Conservation (phyloP, 2,888 invertebrate species). For the Leptopilina myrica region DNA sequence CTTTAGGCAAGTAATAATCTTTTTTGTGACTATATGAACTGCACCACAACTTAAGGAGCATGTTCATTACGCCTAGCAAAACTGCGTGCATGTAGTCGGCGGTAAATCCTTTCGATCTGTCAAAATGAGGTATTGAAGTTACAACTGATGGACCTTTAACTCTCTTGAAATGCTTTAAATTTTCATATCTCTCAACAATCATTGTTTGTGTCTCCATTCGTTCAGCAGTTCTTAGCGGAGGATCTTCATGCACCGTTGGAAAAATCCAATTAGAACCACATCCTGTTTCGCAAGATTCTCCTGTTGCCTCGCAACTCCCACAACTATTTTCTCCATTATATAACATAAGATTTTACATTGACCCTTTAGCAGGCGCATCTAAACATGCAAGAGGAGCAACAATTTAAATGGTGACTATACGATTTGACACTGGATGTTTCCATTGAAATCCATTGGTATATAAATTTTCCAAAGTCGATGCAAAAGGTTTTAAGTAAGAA, state of each 20-base stretch:
- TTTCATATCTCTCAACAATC: neutral
- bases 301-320: conserved; percentile 47
- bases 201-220: conserved; percentile 30
- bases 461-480: too few species aligned
- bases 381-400: neutral
- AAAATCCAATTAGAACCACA: neutral
- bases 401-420: too few species aligned
- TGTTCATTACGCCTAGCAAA: too few species aligned
- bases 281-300: conserved; percentile 38
- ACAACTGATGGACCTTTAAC: conserved; percentile 41
- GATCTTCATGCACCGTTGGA: neutral
- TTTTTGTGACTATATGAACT: too few species aligned
- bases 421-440: too few species aligned
- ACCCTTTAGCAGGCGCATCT: conserved; percentile 44
- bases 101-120: conserved; percentile 27
- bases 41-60: neutral
- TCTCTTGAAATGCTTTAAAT: conserved; percentile 28
- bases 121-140: conserved; percentile 39
- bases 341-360: conserved; percentile 45
- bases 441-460: too few species aligned
- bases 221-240: neutral
- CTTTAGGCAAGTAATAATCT: too few species aligned
- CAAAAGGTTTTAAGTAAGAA: too few species aligned
- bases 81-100: too few species aligned
- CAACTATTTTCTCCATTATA: conserved; percentile 49